A percentile compares a stretch with the other conserved stretches of the same genome.
Conservation (phyloP, 2,113 vertebrate genomes). For the Cygnus atratus region DNA sequence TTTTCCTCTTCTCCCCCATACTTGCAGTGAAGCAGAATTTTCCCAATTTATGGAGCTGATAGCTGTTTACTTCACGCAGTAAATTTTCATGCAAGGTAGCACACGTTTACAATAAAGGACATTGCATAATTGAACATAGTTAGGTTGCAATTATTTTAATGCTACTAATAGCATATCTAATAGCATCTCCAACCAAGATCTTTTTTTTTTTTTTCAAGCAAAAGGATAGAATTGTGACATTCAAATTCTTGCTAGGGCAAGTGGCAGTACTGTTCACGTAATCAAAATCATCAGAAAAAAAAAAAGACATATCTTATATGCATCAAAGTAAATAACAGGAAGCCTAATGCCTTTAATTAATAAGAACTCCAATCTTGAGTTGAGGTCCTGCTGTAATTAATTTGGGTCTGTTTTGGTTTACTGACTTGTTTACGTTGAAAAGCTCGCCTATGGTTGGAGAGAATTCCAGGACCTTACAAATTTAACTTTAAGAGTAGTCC, state of each 20-base stretch:
- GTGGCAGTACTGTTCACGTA: not conserved
- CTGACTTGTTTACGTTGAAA: not conserved
- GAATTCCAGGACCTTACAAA: not conserved
- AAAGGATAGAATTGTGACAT: not conserved
- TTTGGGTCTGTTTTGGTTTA: not conserved
- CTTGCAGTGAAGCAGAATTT: not conserved
- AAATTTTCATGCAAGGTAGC: not conserved
- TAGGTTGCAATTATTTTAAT: conserved; percentile 7
- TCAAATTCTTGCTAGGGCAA: not conserved
- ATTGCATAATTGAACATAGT: not conserved
- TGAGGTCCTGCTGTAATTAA: conserved; percentile 1
- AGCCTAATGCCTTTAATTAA: conserved; percentile 2
- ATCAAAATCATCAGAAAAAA: not conserved
- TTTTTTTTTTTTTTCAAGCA: not conserved
- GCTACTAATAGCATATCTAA: not conserved
- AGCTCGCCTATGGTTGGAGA: not conserved
- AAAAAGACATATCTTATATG: not conserved
- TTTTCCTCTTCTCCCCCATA: not conserved
- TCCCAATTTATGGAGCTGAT: not conserved
- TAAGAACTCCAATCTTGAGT: not conserved
- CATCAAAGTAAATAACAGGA: not conserved
- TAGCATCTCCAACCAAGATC: not conserved
- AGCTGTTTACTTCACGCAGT: not conserved
- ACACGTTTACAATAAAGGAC: not conserved
- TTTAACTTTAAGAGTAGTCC: not conserved